Percentiles rank a stretch among this genome's conserved stretches.
These are phyloP conservation scores for Sylvicola cinctus DNA, from an alignment of 2,888 invertebrate species.

Conservation along the genomic window DNA sequence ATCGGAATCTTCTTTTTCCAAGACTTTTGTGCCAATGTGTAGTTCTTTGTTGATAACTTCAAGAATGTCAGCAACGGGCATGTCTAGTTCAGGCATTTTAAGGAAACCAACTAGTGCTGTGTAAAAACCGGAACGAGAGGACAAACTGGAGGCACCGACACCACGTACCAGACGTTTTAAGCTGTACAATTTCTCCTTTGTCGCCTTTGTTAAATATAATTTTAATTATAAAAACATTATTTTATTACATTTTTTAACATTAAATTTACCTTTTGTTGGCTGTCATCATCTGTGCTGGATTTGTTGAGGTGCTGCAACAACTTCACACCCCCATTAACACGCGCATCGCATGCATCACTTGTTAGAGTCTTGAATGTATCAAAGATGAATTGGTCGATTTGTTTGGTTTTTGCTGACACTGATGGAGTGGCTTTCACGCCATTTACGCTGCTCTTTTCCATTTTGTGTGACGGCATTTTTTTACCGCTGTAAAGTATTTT, in stretches of 20 bases:
- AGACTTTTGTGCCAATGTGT: constrained; percentile 28
- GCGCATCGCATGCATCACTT: constrained; percentile 11
- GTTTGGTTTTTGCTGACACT: constrained; percentile 6
- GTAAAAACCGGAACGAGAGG: constrained; percentile 45
- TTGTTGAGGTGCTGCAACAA: constrained; percentile 12
- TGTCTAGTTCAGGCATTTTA: no score
- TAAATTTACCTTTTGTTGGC: constrained; percentile 2
- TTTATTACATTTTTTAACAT: constrained; percentile 9
- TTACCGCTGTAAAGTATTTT: no score
- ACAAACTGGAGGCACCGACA: constrained; percentile 42
- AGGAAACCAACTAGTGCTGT: constrained; percentile 42
- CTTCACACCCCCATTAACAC: constrained; percentile 12
- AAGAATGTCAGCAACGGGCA: constrained; percentile 28
- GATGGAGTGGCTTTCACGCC: no score
- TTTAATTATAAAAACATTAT: background rate
- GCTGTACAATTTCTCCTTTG: constrained; percentile 40
- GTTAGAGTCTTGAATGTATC: constrained; percentile 15
- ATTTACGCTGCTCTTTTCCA: no score
- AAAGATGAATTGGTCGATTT: constrained; percentile 12
- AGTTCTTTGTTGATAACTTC: constrained; percentile 41
- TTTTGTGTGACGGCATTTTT: no score
- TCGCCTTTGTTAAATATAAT: no score
- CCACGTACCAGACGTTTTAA: constrained; percentile 49
- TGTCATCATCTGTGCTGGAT: constrained; percentile 6
- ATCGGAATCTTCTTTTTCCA: constrained; percentile 47